Conservation (phyloP, 2,888 invertebrate genomes). For the Nowickia ferox region DNA sequence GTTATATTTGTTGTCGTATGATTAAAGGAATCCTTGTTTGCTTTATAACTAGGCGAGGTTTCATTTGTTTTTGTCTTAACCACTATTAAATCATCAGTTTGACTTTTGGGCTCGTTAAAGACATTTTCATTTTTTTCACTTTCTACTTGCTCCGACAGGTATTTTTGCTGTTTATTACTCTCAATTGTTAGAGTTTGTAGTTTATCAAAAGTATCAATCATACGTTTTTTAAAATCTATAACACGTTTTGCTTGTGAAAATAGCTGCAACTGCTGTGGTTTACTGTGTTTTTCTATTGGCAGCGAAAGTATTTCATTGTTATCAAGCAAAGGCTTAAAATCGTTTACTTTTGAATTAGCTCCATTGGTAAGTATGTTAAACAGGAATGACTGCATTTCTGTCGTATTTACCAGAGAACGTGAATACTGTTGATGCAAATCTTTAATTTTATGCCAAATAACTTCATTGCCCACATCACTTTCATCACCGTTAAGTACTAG, state of each 20-base stretch:
- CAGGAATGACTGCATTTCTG: slow-evolving; percentile 79
- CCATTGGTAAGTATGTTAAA: slow-evolving; percentile 76
- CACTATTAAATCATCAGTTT: slow-evolving; percentile 57
- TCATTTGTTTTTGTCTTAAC: slow-evolving; percentile 30
- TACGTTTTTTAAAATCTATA: slow-evolving; percentile 77
- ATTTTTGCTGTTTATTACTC: slow-evolving; percentile 53
- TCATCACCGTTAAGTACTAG: slow-evolving; percentile 67
- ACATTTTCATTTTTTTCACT: not conserved
- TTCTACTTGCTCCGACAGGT: not conserved
- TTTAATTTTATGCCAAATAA: slow-evolving; percentile 65
- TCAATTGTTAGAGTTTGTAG: slow-evolving; percentile 78
- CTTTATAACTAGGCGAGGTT: slow-evolving; percentile 39
- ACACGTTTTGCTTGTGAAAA: slow-evolving; percentile 78
- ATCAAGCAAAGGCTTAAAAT: slow-evolving; percentile 74
- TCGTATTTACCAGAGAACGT: slow-evolving; percentile 76
- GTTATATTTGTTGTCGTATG: slow-evolving; percentile 11
- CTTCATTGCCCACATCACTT: slow-evolving; percentile 54
- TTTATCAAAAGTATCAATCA: slow-evolving; percentile 79
- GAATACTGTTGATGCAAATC: slow-evolving; percentile 66
- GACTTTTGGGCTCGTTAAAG: not conserved
- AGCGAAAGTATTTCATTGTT: slow-evolving; percentile 73
- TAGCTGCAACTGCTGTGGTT: slow-evolving; percentile 70
- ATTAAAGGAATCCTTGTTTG: slow-evolving; percentile 38
- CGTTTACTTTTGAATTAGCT: slow-evolving; percentile 72
- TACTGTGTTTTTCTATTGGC: slow-evolving; percentile 17